Evolutionary conservation across 2,888 invertebrate species (phyloP), one percentile per base, ranked within the genome.

Genomic region (Punctoribates punctum): DNA sequence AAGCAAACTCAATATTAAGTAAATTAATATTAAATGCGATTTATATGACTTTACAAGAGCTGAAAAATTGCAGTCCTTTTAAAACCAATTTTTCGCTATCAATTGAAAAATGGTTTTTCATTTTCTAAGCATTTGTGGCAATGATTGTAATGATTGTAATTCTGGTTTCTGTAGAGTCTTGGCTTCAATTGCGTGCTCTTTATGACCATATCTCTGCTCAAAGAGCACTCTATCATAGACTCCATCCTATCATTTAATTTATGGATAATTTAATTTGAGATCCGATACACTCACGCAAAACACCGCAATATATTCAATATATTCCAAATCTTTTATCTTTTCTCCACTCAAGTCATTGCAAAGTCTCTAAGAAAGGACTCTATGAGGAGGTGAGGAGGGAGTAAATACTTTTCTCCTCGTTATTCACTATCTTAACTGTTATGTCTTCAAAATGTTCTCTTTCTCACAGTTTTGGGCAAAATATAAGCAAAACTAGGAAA

Each of bases 251-350:
- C 65, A 67, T 73, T 60, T 73, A 73, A 73, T 73, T 73, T 73
- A 73, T 73, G 60, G 51, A 51, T 73, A 60, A 73, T 73, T 73
- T 73, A 51, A 73, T 73, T 73, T 73, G 27, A 73, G 54, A 60
- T 54, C 17, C 25, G 46, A 72, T 72, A 72, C 46, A 72, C 72
- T 72, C 72, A 72, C 72, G 72, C 42, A 72, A 72, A 72, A 72
- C 9, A 20, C 72, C 72, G 72, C 72, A 72, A 20, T 20, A 67
- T 67, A n/a, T 54, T n/a, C 42, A 54, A 13, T 20, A 11, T n/a
- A 1, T 54, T 54, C 17, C 29, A 15, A 13, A 15, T 60, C 27
- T 27, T 29, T 27, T 34, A 34, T 34, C 34, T 3, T 34, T 8
- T 34, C 3, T 34, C 34, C 4, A 34, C 34, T 34, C 34, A 48